Percentiles rank a stretch among this genome's conserved stretches.
These are phyloP conservation scores for Heliconius himera DNA, from an alignment of 1,140 invertebrate species.

Conservation along the genomic window DNA sequence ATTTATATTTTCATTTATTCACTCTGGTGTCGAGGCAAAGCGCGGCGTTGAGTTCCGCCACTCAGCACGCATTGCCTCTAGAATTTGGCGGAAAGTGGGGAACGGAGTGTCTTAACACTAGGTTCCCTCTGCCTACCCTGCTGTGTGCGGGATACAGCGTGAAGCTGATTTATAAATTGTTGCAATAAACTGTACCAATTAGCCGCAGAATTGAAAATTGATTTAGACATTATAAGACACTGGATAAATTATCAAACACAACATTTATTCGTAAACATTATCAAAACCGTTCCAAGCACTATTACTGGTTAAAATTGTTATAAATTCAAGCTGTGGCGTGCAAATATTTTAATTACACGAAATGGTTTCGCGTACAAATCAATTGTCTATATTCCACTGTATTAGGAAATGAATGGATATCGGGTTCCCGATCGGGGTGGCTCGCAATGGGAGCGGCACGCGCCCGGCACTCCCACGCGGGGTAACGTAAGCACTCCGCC, in stretches of 20 bases:
- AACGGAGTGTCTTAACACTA: too few relatives aligned
- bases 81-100: too few relatives aligned
- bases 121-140: too few relatives aligned
- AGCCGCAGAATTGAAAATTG: not conserved
- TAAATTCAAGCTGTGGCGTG: constrained; percentile 28
- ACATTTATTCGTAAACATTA: constrained; percentile 9
- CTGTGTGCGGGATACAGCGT: too few relatives aligned
- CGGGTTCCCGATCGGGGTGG: constrained; percentile 62
- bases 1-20: too few relatives aligned
- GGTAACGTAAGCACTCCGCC: constrained; percentile 52
- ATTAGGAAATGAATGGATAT: constrained; percentile 58
- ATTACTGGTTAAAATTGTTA: constrained; percentile 20
- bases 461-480: constrained; percentile 74
- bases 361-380: constrained; percentile 40
- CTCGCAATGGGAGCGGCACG: constrained; percentile 76
- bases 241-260: constrained; percentile 7
- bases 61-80: too few relatives aligned
- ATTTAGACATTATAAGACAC: not conserved
- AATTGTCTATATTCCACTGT: constrained; percentile 48
- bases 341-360: constrained; percentile 47
- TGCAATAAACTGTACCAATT: not conserved
- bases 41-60: too few relatives aligned
- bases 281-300: constrained; percentile 2
- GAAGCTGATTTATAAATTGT: too few relatives aligned
- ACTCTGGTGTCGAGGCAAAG: too few relatives aligned